Evolutionary conservation across 2,113 vertebrate genomes (phyloP), one percentile per base, ranked within the genome.

Genomic region (Semnornis frantzii): DNA sequence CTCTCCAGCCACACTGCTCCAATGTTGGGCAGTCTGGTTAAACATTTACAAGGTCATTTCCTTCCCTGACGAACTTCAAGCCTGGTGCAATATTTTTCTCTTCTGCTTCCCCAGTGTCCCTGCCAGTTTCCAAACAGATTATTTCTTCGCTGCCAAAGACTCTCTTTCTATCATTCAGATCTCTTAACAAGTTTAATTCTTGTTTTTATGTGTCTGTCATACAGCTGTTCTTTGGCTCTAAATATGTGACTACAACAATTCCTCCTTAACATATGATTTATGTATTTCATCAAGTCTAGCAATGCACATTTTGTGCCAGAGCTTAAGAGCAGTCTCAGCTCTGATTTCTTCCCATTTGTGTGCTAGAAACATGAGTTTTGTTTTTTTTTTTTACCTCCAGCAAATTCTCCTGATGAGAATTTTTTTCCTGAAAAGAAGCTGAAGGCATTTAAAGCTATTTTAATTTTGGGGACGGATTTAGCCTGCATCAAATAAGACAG

Each of bases 51-150:
- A 77, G 75, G 71, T 73, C 87, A 87, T 92, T 92, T 76, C 42
- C 85, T 94, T 94, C 74, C 78, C 94, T 96, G 92, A 93, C 75
- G 89, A 66, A 28, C 73, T 84, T 92, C 64, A 87, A 85, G 89
- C 85, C 55, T 54, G 42, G 73, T 89, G 78, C 72, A 89, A 15
- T 87, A 82, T 87, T 93, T 93, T 95, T 89, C 21, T 87, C 28
- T 85, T 95, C 74, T 92, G 9, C 79, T 91, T 92, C 81, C 39
- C 50, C 33, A 48, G 21, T 82, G 33, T 73, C 37, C 79, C 60
- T 85, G 71, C 68, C 75, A 87, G 52, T 66, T 93, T 95, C 89
- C n/a, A 73, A 65, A 92, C 24, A 17, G 30, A 73, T 90, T 92
- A 69, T 65, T 95, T 91, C 19, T 87, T 69, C 90, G 74, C 82